Percentiles rank a stretch among this genome's conserved stretches.
Conservation (phyloP, 2,113 vertebrate genomes). For the Rhinoptilus africanus region DNA sequence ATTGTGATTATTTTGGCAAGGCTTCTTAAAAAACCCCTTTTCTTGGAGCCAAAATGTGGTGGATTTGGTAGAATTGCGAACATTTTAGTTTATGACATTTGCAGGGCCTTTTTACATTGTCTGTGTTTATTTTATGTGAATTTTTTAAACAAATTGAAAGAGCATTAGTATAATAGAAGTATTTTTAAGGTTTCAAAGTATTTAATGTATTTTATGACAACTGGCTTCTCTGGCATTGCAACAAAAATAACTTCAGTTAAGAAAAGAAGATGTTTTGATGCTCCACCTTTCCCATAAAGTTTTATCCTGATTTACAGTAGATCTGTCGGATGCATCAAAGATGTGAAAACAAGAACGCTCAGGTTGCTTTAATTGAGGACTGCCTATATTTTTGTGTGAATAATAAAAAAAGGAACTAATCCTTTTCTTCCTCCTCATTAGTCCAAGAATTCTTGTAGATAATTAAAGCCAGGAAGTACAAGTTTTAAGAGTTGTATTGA, state of each 20-base stretch:
- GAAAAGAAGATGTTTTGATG: not conserved
- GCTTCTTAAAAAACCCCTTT: not conserved
- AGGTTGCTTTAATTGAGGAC: slow-evolving; percentile 13
- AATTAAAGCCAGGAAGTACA: slow-evolving; percentile 51
- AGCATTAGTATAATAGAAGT: not conserved
- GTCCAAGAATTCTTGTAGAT: slow-evolving; percentile 32
- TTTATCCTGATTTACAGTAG: not conserved
- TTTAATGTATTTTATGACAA: not conserved
- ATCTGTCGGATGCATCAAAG: slow-evolving; percentile 14
- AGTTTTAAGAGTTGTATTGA: slow-evolving; percentile 34
- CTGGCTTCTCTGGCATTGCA: not conserved
- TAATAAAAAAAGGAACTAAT: slow-evolving; percentile 37
- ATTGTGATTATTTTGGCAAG: slow-evolving; percentile 51
- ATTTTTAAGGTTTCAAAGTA: not conserved
- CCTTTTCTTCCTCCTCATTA: slow-evolving; percentile 45
- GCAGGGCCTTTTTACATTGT: not conserved
- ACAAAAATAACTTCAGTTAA: not conserved
- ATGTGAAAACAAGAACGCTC: not conserved
- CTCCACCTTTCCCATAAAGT: not conserved
- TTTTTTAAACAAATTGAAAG: not conserved
- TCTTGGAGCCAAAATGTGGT: not conserved
- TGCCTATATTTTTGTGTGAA: slow-evolving; percentile 34
- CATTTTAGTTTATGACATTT: slow-evolving; percentile 29
- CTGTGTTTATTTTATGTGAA: not conserved
- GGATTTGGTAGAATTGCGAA: not conserved